These are phyloP conservation scores for Toxotes chatareus DNA, from an alignment of 2,113 vertebrate genomes.

Conservation along the genomic window DNA sequence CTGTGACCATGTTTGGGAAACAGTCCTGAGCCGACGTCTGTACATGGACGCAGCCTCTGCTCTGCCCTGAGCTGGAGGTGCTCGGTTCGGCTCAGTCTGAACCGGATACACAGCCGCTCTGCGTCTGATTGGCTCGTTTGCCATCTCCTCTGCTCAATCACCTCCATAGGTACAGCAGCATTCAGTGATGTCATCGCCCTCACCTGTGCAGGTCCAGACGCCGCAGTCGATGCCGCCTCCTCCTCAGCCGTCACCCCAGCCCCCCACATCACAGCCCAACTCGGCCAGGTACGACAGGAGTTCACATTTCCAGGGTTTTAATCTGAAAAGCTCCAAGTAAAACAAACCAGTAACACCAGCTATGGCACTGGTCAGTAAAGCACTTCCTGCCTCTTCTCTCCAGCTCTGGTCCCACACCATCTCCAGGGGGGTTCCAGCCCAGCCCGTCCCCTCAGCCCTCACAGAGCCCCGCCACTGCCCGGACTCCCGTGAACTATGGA, in stretches of 20 bases:
- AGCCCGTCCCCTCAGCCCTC: conserved; percentile 97
- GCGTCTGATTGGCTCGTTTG: neutral
- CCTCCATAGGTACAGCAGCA: conserved; percentile 87
- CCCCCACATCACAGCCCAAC: conserved; percentile 92
- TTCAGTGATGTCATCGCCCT: conserved; percentile 93
- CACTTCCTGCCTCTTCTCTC: neutral
- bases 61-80: too few relatives aligned
- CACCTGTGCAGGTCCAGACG: conserved; percentile 91
- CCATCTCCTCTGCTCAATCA: neutral
- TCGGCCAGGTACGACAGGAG: conserved; percentile 88
- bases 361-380: too few relatives aligned
- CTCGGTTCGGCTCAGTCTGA: too few relatives aligned
- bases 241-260: conserved; percentile 94
- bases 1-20: too few relatives aligned
- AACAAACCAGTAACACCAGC: neutral
- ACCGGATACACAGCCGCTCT: neutral
- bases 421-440: conserved; percentile 96
- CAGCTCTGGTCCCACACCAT: conserved; percentile 95
- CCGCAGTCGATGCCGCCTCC: conserved; percentile 95
- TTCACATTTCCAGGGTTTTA: too few relatives aligned
- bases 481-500: conserved; percentile 95
- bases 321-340: neutral
- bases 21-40: too few relatives aligned
- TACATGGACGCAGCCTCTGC: too few relatives aligned
- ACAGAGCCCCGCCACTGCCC: conserved; percentile 91